A percentile compares a stretch with the other conserved stretches of the same genome.
Evolutionary conservation across 2,113 vertebrate species (phyloP).

Genomic region (Misgurnus anguillicaudatus): DNA sequence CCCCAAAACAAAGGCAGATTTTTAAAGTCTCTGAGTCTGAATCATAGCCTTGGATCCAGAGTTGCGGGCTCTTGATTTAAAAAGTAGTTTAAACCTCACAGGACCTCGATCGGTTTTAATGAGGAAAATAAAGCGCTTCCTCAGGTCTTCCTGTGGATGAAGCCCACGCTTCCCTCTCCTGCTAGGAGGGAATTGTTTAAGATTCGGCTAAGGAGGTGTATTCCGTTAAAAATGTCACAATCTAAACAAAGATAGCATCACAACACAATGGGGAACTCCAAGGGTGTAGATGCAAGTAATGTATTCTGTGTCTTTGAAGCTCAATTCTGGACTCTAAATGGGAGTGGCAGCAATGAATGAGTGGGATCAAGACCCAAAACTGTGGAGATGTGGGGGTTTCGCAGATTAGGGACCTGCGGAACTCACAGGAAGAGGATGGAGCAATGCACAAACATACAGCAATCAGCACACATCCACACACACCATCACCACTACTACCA

Average conservation of each 20-base stretch:
- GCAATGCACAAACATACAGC: constrained; percentile 53
- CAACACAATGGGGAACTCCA: constrained; percentile 36
- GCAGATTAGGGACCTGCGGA: constrained; percentile 51
- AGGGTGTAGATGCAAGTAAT: constrained; percentile 3
- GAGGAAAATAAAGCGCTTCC: constrained; percentile 52
- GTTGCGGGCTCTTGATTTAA: constrained; percentile 55
- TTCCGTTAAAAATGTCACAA: constrained; percentile 33
- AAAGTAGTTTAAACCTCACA: constrained; percentile 58
- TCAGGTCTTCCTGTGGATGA: constrained; percentile 54
- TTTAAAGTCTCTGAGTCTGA: constrained; percentile 45
- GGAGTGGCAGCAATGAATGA: constrained; percentile 51
- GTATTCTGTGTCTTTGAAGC: constrained; percentile 21
- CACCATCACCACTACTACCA: not conserved
- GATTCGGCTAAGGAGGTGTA: constrained; percentile 12
- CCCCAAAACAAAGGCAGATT: constrained; percentile 31
- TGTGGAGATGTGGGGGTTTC: constrained; percentile 62
- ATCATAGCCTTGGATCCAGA: constrained; percentile 37
- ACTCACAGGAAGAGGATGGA: constrained; percentile 35
- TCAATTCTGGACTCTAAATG: constrained; percentile 17
- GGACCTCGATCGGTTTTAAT: constrained; percentile 48
- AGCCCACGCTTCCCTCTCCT: constrained; percentile 55
- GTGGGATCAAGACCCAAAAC: constrained; percentile 64
- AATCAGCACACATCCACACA: not conserved
- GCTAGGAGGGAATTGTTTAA: constrained; percentile 43
- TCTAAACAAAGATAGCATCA: constrained; percentile 31